Conservation (phyloP, 2,797 vertebrate genomes). For the Takifugu ocellatus region DNA sequence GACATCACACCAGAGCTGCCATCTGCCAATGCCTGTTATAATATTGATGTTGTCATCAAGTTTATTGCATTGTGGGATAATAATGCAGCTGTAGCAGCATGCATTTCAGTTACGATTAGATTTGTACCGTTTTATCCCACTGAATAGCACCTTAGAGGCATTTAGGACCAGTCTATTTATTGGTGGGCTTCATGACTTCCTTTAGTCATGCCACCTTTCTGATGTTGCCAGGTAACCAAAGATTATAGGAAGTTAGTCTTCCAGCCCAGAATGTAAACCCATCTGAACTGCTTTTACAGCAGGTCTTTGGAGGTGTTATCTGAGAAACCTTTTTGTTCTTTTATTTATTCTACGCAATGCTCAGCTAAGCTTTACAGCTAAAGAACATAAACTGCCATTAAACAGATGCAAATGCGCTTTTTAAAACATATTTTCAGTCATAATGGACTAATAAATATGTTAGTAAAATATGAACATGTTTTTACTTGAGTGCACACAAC, state of each 20-base stretch:
- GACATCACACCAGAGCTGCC: not conserved
- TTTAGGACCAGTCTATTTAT: not conserved
- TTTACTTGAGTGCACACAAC: not conserved
- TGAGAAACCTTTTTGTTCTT: not conserved
- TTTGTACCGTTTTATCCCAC: not conserved
- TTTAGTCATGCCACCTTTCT: not conserved
- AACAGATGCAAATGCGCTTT: not conserved
- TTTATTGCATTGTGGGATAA: no score
- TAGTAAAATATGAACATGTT: not conserved
- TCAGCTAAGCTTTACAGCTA: not conserved
- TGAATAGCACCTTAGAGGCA: not conserved
- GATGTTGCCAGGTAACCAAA: not conserved
- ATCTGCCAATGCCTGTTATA: not conserved
- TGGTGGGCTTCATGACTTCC: not conserved
- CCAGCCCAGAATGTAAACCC: not conserved
- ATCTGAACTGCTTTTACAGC: not conserved
- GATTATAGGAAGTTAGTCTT: not conserved
- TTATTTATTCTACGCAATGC: not conserved
- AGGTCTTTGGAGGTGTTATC: not conserved
- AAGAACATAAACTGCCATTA: not conserved
- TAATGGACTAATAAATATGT: not conserved
- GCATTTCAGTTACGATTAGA: not conserved
- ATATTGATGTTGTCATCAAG: not conserved
- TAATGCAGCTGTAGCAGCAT: not conserved
- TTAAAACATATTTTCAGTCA: conserved; percentile 1